Base-by-base conservation (phyloP, 2,113 vertebrate genomes). In the Arothron firmamentum region DNA sequence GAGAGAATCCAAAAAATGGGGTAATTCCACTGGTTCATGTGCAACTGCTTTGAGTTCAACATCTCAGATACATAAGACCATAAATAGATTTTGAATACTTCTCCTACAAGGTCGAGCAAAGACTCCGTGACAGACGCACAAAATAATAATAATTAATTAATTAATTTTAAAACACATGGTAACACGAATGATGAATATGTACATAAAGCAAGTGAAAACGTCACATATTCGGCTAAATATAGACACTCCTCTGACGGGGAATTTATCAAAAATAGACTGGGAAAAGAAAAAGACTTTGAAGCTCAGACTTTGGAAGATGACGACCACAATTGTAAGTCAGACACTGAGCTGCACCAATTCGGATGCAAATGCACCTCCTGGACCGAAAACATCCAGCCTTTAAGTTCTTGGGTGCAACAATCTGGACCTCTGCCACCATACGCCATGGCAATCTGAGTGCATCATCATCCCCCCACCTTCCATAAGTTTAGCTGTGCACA, bases 281-380 rank as follows among this genome's bases (percentile, higher is more conserved):
- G 9, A 38, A 38, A n/a, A n/a, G n/a, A 7, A 57, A 21, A 45
- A 15, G 1, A 52, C 58, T 54, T 45, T 48, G 52, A 28, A 63
- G 60, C 49, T 67, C 14, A 23, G 28, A 21, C 46, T 78, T 61
- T 75, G 60, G 75, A 59, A 80, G 78, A 70, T 59, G 61, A 74
- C 68, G 38, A 49, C n/a, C 6, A 6, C 13, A 78, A 72, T 68
- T 77, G 65, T 67, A 76, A 81, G 72, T 75, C 63, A n/a, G 59
- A 18, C 28, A 56, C 56, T 17, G 43, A 59, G 49, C 59, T 65
- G 46, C 53, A 18, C 2, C 70, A 25, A 73, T 79, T 82, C 58
- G 72, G 64, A 84, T 82, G 82, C 74, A 86, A 84, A 86, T 79
- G 3, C 4, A 1, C 21, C 11, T 2, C 4, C 28, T 13, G 47